Base-by-base conservation (phyloP, 2,797 vertebrate genomes). In the Gymnothorax javanicus region DNA sequence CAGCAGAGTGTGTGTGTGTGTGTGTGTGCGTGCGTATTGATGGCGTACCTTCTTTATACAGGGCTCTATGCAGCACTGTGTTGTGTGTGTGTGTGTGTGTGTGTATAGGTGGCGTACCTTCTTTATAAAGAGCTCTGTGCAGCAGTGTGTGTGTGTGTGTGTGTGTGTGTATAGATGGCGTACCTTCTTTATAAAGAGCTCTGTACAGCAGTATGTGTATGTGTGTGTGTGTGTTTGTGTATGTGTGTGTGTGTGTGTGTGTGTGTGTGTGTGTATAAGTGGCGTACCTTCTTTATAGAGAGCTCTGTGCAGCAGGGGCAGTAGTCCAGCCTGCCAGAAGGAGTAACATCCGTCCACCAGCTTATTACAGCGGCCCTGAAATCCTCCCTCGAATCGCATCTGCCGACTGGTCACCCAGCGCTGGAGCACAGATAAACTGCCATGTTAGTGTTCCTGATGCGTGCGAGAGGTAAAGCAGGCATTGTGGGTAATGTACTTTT, bases 321-420 rank as follows among this genome's bases (percentile, higher is more conserved):
- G 94, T 77, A 99, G 94, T 23, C 98, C 98, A 11, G 98, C 98
- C 94, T 99, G 98, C 98, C 98, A 99, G 94, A 99, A 99, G 23
- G 98, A 99, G 93, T 99, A 99, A 94, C 98, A 99, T 85, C 98
- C 98, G 0, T 99, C 98, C 93, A 99, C 98, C 94, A 99, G 95
- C 93, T 99, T 99, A 90, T 99, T 99, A 88, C 98, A 98, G 89
- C 98, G 98, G 4, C 98, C 98, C 92, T 99, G 98, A 93, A 99
- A 99, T 6, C 98, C 98, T 0, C 98, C 98, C 93, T 99, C 98
- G 0, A 97, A 99, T 0, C 97, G 93, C 98, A 99, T 99, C 94
- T 99, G 98, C 89, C 97, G 96, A 91, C 97, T 93, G 0, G 98
- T 96, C 88, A 98, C 98, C 98, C 98, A 99, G 88, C 95, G 94